Conservation (phyloP, 2,797 vertebrate genomes). For the Phalanger gymnotis region DNA sequence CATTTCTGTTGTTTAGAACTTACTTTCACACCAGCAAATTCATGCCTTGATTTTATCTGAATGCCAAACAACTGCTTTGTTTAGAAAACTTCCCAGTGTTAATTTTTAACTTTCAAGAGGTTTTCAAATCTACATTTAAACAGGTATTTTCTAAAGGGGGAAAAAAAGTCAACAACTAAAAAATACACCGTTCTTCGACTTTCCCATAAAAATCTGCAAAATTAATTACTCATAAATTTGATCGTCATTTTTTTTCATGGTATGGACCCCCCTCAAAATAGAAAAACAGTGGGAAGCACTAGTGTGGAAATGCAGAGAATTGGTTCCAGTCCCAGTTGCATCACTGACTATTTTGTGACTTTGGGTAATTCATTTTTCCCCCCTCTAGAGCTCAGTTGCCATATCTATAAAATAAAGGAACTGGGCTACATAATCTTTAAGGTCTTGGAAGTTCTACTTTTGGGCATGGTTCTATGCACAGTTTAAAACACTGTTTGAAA, state of each 20-base stretch:
- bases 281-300: background rate
- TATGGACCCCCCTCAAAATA: background rate
- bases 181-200: background rate
- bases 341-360: background rate
- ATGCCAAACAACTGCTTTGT: background rate
- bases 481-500: background rate
- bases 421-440: background rate
- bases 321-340: background rate
- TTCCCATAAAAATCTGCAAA: background rate
- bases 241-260: background rate
- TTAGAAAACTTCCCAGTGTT: background rate
- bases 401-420: background rate
- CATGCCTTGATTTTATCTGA: background rate
- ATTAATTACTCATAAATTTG: background rate
- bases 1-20: background rate
- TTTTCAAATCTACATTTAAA: conserved; percentile 10
- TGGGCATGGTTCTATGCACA: background rate
- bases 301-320: background rate
- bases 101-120: background rate
- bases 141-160: background rate
- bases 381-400: background rate
- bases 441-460: background rate
- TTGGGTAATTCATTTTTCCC: background rate
- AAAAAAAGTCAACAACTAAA: background rate
- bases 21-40: background rate